A percentile compares a stretch with the other conserved stretches of the same genome.
These are phyloP conservation scores for Nemotelus pantherinus DNA, from an alignment of 2,888 invertebrate species.

Conservation along the genomic window DNA sequence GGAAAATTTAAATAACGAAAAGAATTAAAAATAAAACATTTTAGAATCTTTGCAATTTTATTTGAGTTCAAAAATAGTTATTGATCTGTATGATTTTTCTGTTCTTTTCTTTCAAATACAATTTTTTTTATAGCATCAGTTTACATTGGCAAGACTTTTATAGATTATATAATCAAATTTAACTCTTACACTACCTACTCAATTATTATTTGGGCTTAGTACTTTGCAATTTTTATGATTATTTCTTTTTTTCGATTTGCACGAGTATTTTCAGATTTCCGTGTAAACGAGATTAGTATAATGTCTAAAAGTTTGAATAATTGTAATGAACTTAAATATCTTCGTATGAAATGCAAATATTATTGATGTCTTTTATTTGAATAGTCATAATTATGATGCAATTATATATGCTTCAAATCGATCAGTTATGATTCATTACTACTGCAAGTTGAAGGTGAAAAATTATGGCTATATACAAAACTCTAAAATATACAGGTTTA, in stretches of 20 bases:
- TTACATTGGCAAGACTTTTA: slow-evolving; percentile 51
- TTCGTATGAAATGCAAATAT: no score
- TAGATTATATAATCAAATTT: slow-evolving; percentile 63
- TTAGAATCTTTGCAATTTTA: slow-evolving; percentile 21
- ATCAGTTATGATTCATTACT: no score
- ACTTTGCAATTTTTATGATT: background rate
- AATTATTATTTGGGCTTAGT: background rate
- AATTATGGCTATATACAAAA: no score
- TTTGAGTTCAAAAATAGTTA: slow-evolving; percentile 40
- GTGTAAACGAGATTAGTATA: no score
- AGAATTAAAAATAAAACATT: background rate
- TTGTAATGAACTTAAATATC: no score
- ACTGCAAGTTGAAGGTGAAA: no score
- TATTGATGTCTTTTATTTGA: no score
- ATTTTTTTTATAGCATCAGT: slow-evolving; percentile 24
- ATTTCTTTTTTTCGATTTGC: background rate
- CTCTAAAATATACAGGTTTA: no score
- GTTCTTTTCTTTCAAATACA: slow-evolving; percentile 20
- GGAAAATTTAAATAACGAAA: no score
- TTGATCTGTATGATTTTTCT: slow-evolving; percentile 3
- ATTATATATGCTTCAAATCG: no score
- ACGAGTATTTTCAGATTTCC: slow-evolving; percentile 15
- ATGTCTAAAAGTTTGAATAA: no score
- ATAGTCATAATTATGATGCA: no score
- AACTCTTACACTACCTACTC: slow-evolving; percentile 52